Evolutionary conservation across 1,140 invertebrate genomes (phyloP), one percentile per base, ranked within the genome.

Genomic region (Charaxes varanes): DNA sequence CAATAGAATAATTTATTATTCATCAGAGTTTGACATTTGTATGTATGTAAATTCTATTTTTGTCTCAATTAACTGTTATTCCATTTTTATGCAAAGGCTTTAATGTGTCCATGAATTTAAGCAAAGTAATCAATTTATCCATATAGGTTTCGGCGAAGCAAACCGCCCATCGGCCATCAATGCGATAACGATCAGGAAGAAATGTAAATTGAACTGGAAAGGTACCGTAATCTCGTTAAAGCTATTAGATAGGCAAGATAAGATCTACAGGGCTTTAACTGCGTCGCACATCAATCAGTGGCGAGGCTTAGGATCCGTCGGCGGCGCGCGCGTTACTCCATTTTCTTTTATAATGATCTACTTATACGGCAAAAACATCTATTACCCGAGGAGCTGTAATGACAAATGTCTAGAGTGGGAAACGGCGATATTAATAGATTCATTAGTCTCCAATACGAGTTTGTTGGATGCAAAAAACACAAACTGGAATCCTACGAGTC

Each of bases 171-270:
- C 40, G 21, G 34, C 21, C 28, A 44, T 46, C 40, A 21, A 45
- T 43, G 41, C 31, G 40, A 52, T 41, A 62, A 44, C 48, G 45
- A 62, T 57, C 52, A 66, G 52, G 62, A 63, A 62, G 61, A 62
- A 52, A 66, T 65, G 50, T 61, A 69, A 69, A 70, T 64, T 53
- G 43, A 53, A 52, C 52, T 56, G 37, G 41, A 53, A 44, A 50
- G 53, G 57, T 74, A 74, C 73, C 73, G 73, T 67, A 68, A 78
- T 78, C 68, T 72, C 70, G 66, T 78, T 74, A 74, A 71, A 60
- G 49, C 64, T 68, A 74, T 71, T 68, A 63, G 64, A 68, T 58
- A 52, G 56, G 42, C 41, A 34, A 62, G 68, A 74, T 70, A 67
- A 72, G 51, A 74, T 70, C 62, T 48, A 52, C 54, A 55, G 53